Base-by-base conservation (phyloP, 2,113 vertebrate genomes). In the Rhineura floridana region DNA sequence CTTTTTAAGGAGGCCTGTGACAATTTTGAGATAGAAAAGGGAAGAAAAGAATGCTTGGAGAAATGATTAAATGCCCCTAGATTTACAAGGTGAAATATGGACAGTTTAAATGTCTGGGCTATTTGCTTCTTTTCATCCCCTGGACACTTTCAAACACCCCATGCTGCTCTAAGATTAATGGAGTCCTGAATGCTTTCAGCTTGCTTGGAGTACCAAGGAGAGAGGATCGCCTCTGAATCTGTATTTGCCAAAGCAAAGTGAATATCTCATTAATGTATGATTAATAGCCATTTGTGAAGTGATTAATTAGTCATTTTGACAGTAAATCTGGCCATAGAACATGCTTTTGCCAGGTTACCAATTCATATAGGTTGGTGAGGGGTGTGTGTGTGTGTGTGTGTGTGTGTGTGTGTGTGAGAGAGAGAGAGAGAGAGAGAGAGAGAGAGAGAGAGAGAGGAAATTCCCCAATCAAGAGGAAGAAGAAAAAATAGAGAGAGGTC, bases 281-380 rank as follows among this genome's bases (percentile, higher is more conserved):
- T 98, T 97, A 98, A 98, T 97, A 94, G 96, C 93, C 82, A 93
- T 95, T 95, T 96, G 95, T 92, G 92, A 91, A 95, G 94, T 97
- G 96, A 98, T 98, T 98, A 98, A 98, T 98, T 98, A 97, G 97
- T 97, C 96, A 97, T 97, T 97, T 97, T 94, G 96, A 97, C 97
- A 96, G 96, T 96, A 97, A 98, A 96, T 87, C 94, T 96, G 96
- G 95, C 95, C 91, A 94, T 95, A 75, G 93, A 52, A 92, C 72
- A 95, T 85, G 92, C 67, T 92, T 97, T 96, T 94, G 86, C 89
- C 90, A 91, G 94, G 96, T 94, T 96, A 95, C 88, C 94, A 89
- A 93, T 96, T 97, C 96, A 92, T 94, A 94, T 76, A 44, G 75
- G 62, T 65, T 65, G 77, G 50, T 80, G 12, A 11, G 19, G 17